Base-by-base conservation (phyloP, 1,140 invertebrate species). In the Scaptomyza hsui region DNA sequence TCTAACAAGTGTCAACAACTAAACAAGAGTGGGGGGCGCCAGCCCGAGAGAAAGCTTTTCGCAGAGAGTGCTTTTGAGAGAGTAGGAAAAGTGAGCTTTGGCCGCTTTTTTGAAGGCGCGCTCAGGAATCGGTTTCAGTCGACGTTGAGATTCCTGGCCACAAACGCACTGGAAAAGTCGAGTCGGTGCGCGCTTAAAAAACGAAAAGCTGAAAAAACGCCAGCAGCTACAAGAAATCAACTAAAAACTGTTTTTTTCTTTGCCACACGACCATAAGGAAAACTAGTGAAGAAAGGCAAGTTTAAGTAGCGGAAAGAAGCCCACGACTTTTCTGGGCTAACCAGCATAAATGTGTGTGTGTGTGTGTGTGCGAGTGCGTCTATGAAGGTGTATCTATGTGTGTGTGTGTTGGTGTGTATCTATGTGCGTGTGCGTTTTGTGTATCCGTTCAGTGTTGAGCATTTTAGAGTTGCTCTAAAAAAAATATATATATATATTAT, bases 1-100 rank as follows among this genome's bases (percentile, higher is more conserved):
- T 78, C 69, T 86, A 85, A 85, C 81, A 85, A 85, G 81, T 85
- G 81, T 85, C 85, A 86, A 81, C 79, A 86, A 41, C 72, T 41
- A 18, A 16, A 24, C 21, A 21, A 5, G 10, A 32, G 3, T 24
- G 3, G 29, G 9, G 7, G 29, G 29, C 10, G 51, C 5, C 1
- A 48, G n/a, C 10, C 32, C 44, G 26, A 15, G 44, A 39, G 44
- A 57, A 49, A 45, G 47, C 47, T 55, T 26, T 56, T 3, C 29
- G 55, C 37, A 65, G 76, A 85, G 74, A 55, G 76, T 52, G 80
- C 76, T 85, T 85, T 73, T 26, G 16, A 12, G 60, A 56, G 19
- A 18, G 19, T 6, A 19, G 35, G 13, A 9, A 32, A 44, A 41
- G 12, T 18, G 29, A 72, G 63, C 62, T 64, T 61, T 70, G 65